Conservation (phyloP, 2,888 invertebrate species). For the Lepidocyrtoides sp. region DNA sequence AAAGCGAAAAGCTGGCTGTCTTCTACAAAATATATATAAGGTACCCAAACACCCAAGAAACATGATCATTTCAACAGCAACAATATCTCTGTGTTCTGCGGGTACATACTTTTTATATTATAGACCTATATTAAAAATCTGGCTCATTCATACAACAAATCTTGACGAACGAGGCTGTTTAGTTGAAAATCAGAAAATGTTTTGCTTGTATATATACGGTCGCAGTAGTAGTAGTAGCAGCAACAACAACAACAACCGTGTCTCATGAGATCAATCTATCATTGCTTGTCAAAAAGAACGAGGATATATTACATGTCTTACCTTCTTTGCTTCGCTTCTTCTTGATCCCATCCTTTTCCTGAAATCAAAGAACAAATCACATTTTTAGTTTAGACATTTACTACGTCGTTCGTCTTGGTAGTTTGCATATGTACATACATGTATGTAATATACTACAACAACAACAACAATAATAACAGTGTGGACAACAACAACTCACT, state of each 20-base stretch:
- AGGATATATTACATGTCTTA: slow-evolving; percentile 87
- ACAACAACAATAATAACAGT: not conserved
- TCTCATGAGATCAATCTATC: slow-evolving; percentile 78
- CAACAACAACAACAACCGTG: slow-evolving; percentile 47
- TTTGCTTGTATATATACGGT: slow-evolving; percentile 8
- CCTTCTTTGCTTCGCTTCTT: slow-evolving; percentile 97
- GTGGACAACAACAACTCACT: slow-evolving; percentile 58
- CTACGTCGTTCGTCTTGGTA: not conserved
- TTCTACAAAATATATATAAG: slow-evolving; percentile 32
- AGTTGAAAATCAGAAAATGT: slow-evolving; percentile 27
- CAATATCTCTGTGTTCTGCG: not conserved
- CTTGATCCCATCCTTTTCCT: slow-evolving; percentile 93
- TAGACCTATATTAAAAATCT: not conserved
- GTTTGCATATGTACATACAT: slow-evolving; percentile 20
- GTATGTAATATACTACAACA: no score
- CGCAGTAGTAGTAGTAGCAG: not conserved
- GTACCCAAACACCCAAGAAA: slow-evolving; percentile 29
- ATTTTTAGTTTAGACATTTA: slow-evolving; percentile 64
- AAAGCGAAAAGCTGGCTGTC: slow-evolving; percentile 71
- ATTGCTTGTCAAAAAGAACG: slow-evolving; percentile 78
- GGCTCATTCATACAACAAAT: slow-evolving; percentile 31
- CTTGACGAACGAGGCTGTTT: not conserved
- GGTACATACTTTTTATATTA: no score
- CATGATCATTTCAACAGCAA: not conserved
- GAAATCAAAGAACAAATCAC: slow-evolving; percentile 87